Conservation (phyloP, 2,797 vertebrate species). For the Picus viridis region DNA sequence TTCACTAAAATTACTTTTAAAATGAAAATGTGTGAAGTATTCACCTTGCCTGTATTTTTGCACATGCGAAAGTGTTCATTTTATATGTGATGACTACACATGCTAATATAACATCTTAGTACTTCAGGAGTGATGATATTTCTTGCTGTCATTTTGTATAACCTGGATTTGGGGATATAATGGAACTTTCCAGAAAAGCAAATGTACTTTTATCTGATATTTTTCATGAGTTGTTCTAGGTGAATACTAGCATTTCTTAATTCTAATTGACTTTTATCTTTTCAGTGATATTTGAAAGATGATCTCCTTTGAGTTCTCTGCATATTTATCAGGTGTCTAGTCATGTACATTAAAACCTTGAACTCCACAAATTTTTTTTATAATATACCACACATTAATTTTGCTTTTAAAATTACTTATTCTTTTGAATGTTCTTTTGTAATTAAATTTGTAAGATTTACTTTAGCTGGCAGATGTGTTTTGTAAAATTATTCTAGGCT, state of each 20-base stretch:
- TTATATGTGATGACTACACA: neutral
- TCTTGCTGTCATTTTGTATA: neutral
- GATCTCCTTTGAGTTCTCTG: neutral
- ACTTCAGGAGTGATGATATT: neutral
- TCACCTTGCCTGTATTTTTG: neutral
- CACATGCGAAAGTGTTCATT: neutral
- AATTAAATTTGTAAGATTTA: neutral
- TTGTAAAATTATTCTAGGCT: neutral
- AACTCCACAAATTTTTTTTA: neutral
- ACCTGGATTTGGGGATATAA: neutral
- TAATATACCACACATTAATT: neutral
- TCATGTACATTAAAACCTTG: neutral
- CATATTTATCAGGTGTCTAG: conserved; percentile 19
- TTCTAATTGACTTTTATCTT: neutral
- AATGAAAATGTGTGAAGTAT: neutral
- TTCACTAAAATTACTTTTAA: neutral
- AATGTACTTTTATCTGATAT: neutral
- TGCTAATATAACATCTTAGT: neutral
- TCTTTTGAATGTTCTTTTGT: neutral
- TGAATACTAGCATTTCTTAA: conserved; percentile 1
- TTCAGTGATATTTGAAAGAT: neutral
- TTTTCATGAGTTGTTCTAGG: neutral
- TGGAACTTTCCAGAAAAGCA: neutral
- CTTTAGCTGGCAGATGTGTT: neutral
- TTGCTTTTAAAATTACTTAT: conserved; percentile 8